These are phyloP conservation scores for Illadopsis cleaveri DNA, from an alignment of 2,113 vertebrate species.

Conservation along the genomic window DNA sequence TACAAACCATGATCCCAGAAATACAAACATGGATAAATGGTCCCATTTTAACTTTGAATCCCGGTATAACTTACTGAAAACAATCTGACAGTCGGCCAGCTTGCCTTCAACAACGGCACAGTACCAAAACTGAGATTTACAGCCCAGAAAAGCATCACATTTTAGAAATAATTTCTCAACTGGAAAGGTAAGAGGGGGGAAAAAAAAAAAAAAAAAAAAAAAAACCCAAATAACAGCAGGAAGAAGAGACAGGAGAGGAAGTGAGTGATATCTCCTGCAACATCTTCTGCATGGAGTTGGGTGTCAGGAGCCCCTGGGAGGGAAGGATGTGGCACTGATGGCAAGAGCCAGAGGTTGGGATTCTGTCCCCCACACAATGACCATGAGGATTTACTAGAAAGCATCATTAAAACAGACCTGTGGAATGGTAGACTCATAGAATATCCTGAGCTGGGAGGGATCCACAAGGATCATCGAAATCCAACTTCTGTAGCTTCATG, in stretches of 20 bases:
- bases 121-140: slow-evolving; percentile 24
- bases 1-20: slow-evolving; percentile 58
- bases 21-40: slow-evolving; percentile 68
- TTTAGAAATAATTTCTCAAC: slow-evolving; percentile 4
- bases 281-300: background rate
- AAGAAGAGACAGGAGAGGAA: background rate
- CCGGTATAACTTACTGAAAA: slow-evolving; percentile 58
- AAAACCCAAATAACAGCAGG: background rate
- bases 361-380: fast-evolving
- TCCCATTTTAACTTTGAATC: slow-evolving; percentile 57
- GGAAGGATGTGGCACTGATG: fast-evolving
- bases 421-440: background rate
- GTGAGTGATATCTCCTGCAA: fast-evolving
- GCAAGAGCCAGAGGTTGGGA: background rate
- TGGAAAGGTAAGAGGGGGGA: slow-evolving; percentile 5
- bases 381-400: background rate
- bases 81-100: slow-evolving; percentile 63
- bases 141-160: background rate
- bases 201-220: background rate
- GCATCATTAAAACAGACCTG: background rate
- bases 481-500: background rate
- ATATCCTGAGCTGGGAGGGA: background rate
- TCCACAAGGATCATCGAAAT: background rate
- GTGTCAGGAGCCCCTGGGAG: background rate
- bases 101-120: slow-evolving; percentile 59